Evolutionary conservation across 2,113 vertebrate genomes (phyloP).

Genomic region (Gopherus flavomarginatus): DNA sequence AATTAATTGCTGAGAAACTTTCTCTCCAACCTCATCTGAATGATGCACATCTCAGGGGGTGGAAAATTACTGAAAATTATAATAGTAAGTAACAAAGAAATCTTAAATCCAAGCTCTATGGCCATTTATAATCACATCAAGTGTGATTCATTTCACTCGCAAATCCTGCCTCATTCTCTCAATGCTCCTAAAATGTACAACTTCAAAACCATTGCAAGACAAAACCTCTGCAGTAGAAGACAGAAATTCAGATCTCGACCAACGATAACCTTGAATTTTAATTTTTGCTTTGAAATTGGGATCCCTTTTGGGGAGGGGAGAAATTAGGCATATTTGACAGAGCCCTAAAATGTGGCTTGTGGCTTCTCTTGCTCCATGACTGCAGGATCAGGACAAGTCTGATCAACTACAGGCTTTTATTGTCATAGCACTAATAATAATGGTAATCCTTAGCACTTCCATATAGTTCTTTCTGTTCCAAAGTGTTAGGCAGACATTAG

Average conservation of each 20-base stretch:
- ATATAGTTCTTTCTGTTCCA: neutral
- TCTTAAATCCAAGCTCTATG: constrained; percentile 40
- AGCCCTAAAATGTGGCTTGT: accelerated
- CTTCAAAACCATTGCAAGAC: constrained; percentile 59
- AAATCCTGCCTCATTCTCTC: constrained; percentile 48
- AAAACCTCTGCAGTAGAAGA: neutral
- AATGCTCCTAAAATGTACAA: constrained; percentile 20
- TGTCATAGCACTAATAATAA: neutral
- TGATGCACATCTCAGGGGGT: constrained; percentile 2
- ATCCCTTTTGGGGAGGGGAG: neutral
- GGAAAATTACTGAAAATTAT: constrained; percentile 64
- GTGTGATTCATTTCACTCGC: constrained; percentile 64
- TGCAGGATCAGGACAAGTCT: neutral
- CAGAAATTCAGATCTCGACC: constrained; percentile 9
- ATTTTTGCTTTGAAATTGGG: neutral
- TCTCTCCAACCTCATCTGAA: constrained; percentile 33
- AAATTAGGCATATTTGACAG: accelerated
- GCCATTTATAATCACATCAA: constrained; percentile 23
- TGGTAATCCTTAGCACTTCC: accelerated
- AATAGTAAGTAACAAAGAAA: constrained; percentile 38
- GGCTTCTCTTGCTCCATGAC: neutral
- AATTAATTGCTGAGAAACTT: constrained; percentile 52
- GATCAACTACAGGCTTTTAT: accelerated
- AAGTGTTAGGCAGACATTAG: neutral
- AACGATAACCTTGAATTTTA: neutral